phyloP scores from a whole-genome alignment of 2,888 invertebrate species.

The Lycophotia porphyrea region DNA sequence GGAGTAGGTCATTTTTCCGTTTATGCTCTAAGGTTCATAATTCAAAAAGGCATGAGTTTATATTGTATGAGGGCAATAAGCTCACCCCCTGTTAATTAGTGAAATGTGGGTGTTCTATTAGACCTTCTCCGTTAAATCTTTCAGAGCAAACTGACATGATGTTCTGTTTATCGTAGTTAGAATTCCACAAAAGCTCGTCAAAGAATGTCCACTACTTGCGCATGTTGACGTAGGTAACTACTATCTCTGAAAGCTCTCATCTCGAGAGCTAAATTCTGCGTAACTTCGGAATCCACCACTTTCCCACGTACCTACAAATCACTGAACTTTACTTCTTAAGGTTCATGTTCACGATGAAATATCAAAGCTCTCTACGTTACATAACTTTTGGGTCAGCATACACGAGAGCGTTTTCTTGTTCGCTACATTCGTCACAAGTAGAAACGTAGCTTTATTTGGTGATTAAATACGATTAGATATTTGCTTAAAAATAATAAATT shows the following conservation, averaged over 20 bases:
- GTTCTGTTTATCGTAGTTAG: not conserved
- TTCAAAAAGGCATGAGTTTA: not conserved
- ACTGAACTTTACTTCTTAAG: constrained; percentile 60
- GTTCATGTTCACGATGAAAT: constrained; percentile 62
- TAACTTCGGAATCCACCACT: constrained; percentile 54
- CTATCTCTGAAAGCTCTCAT: constrained; percentile 31
- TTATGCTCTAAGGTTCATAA: not conserved
- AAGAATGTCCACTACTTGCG: constrained; percentile 27
- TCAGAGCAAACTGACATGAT: not conserved
- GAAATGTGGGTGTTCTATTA: not conserved
- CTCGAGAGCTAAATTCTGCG: constrained; percentile 32
- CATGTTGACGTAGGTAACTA: constrained; percentile 7
- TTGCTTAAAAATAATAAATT: not conserved
- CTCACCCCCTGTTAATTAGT: not conserved
- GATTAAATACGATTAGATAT: not conserved
- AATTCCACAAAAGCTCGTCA: constrained; percentile 7
- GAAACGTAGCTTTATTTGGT: not conserved
- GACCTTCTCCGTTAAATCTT: not conserved
- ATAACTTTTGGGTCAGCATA: constrained; percentile 20
- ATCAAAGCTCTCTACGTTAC: constrained; percentile 63
- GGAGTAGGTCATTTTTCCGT: not conserved
- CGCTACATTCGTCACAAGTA: not conserved
- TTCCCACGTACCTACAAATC: constrained; percentile 54
- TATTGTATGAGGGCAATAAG: not conserved
- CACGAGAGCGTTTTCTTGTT: not conserved